Conservation (phyloP, 2,113 vertebrate genomes). For the Entelurus aequoreus region DNA sequence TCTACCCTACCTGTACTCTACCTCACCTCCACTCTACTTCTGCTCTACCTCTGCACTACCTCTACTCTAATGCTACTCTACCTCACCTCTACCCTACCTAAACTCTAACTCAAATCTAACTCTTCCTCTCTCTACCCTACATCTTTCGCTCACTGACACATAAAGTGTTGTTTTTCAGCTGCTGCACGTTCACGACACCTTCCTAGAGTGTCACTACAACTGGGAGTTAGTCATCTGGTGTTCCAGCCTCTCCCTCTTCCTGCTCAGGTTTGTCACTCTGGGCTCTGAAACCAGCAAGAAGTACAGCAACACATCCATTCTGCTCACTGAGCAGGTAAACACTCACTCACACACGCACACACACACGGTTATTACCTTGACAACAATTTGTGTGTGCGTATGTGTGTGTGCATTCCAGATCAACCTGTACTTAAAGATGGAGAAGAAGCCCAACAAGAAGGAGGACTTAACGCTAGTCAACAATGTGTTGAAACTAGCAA, state of each 20-base stretch:
- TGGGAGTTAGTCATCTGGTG: conserved; percentile 98
- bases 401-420: conserved; percentile 72
- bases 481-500: conserved; percentile 96
- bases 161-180: conserved; percentile 46
- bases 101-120: no score
- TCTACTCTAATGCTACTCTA: no score
- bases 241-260: conserved; percentile 91
- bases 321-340: conserved; percentile 93
- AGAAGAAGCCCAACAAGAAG: conserved; percentile 99
- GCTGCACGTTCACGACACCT: conserved; percentile 91
- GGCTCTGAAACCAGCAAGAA: conserved; percentile 99
- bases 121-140: no score
- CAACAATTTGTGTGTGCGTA: not conserved
- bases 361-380: not conserved
- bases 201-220: conserved; percentile 96
- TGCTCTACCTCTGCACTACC: no score
- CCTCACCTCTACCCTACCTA: no score
- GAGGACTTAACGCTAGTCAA: conserved; percentile 97
- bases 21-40: no score
- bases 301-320: conserved; percentile 99
- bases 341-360: not conserved
- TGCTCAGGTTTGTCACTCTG: conserved; percentile 94
- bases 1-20: no score
- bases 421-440: conserved; percentile 99
- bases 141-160: no score